A percentile compares a stretch with the other conserved stretches of the same genome.
Evolutionary conservation across 1,140 invertebrate genomes (phyloP).

Genomic region (Halyomorpha halys): DNA sequence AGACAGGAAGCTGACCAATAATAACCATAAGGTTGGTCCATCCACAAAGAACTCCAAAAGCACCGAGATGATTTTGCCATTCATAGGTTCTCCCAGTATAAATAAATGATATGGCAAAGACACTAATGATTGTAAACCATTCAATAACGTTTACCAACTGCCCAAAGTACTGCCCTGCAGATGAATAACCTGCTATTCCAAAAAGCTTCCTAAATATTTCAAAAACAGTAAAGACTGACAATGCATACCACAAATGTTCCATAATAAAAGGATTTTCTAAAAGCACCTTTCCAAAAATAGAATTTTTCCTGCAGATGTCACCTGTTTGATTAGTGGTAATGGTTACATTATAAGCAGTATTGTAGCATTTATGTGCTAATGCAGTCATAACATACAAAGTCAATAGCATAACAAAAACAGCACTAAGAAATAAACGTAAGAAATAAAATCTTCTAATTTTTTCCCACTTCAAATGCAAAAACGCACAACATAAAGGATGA

Average conservation of each 20-base stretch:
- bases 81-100: conserved; percentile 62
- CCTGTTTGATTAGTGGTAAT: conserved; percentile 33
- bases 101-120: conserved; percentile 67
- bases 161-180: conserved; percentile 63
- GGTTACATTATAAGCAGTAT: conserved; percentile 45
- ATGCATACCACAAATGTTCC: conserved; percentile 65
- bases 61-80: conserved; percentile 71
- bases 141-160: conserved; percentile 75
- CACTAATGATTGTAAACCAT: conserved; percentile 71
- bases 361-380: conserved; percentile 66
- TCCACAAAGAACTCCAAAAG: conserved; percentile 68
- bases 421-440: conserved; percentile 63
- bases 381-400: conserved; percentile 66
- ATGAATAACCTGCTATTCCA: conserved; percentile 62
- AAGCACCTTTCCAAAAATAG: conserved; percentile 51
- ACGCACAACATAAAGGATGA: conserved; percentile 72
- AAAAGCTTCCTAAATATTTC: conserved; percentile 67
- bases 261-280: conserved; percentile 58
- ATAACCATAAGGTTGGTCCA: conserved; percentile 82
- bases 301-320: conserved; percentile 43
- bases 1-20: conserved; percentile 72
- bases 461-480: conserved; percentile 76
- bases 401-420: conserved; percentile 65
- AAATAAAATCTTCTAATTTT: conserved; percentile 81
- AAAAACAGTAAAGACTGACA: conserved; percentile 59